Percentiles rank a stretch among this genome's conserved stretches.
Conservation (phyloP, 2,113 vertebrate species). For the Muntiacus reevesi region DNA sequence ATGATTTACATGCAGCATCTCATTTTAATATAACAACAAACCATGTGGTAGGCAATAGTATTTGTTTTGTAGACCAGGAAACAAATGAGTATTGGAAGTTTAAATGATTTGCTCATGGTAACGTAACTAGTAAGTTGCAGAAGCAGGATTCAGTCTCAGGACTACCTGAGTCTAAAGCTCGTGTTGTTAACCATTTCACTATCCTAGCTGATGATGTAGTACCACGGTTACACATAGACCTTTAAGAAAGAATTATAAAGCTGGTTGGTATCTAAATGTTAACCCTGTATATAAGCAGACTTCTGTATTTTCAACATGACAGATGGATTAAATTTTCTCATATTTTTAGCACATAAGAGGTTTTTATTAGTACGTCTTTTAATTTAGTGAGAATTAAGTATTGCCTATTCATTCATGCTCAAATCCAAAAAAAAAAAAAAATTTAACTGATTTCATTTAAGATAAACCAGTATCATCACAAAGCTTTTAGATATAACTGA, state of each 20-base stretch:
- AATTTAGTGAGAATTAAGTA: conserved; percentile 12
- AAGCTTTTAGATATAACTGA: conserved; percentile 15
- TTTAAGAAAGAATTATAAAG: neutral
- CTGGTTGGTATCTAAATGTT: neutral
- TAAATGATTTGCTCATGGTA: neutral
- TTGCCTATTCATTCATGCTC: neutral
- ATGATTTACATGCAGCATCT: neutral
- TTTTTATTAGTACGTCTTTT: neutral
- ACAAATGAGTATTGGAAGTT: neutral
- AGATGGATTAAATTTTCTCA: neutral
- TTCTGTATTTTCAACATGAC: neutral
- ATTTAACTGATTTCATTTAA: neutral
- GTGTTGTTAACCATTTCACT: neutral
- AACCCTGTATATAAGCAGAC: neutral
- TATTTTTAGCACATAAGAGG: neutral
- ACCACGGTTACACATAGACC: neutral
- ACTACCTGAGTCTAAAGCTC: neutral
- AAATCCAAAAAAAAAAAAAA: neutral
- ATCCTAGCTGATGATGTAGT: neutral
- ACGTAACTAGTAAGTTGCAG: neutral
- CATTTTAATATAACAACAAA: neutral
- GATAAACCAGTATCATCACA: neutral
- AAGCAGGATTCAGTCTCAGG: neutral
- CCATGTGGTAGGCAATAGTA: neutral
- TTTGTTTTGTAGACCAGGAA: neutral